Conservation (phyloP, 92 coral and sea anemone species). For the Blastomussa wellsi region DNA sequence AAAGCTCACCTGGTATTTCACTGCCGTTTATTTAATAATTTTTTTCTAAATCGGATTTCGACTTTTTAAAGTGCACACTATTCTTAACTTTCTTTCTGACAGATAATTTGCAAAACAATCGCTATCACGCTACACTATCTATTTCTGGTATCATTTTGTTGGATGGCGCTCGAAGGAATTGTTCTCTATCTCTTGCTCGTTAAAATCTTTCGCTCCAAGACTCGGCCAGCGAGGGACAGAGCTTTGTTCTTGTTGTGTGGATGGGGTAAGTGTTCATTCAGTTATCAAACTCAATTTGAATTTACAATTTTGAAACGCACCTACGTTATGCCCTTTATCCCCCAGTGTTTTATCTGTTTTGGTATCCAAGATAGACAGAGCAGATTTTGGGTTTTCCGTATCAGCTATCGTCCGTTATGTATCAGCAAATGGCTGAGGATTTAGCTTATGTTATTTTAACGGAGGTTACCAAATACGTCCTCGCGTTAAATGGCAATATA, state of each 20-base stretch:
- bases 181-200: slow-evolving; percentile 84
- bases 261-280: slow-evolving; percentile 74
- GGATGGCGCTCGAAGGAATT: slow-evolving; percentile 99
- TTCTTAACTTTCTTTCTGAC: not conserved
- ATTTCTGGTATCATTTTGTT: slow-evolving; percentile 83
- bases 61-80: not conserved
- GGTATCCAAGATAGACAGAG: too few species aligned
- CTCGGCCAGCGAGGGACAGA: slow-evolving; percentile 69
- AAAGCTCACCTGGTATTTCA: too few species aligned
- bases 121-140: slow-evolving; percentile 86
- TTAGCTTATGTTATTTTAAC: too few species aligned
- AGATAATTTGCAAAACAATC: slow-evolving; percentile 78
- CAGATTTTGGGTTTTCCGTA: too few species aligned
- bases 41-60: not conserved
- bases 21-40: too few species aligned
- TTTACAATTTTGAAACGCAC: not conserved
- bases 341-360: too few species aligned
- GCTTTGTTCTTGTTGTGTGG: slow-evolving; percentile 77
- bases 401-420: too few species aligned
- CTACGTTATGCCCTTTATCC: too few species aligned
- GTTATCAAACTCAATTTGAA: not conserved
- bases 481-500: too few species aligned
- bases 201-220: slow-evolving; percentile 83
- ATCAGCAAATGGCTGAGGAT: too few species aligned
- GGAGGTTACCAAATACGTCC: too few species aligned